phyloP scores from a whole-genome alignment of 1,140 invertebrate genomes.

The Diachasmimorpha longicaudata region DNA sequence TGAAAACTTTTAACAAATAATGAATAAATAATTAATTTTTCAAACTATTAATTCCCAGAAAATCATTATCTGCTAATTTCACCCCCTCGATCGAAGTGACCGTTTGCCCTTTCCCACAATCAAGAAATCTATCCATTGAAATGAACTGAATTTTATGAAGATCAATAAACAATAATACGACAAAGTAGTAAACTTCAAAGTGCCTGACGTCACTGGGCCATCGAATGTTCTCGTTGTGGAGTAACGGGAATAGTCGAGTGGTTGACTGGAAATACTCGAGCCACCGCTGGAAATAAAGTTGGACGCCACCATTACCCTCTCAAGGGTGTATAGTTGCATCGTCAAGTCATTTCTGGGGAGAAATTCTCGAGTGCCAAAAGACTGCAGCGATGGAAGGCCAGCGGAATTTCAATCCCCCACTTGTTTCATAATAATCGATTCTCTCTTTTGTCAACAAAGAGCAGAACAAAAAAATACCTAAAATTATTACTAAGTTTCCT shows the following conservation, averaged over 20 bases:
- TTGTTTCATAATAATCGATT: not conserved
- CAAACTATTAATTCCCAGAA: too few species aligned
- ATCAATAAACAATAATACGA: too few species aligned
- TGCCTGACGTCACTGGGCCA: constrained; percentile 8
- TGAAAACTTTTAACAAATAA: too few species aligned
- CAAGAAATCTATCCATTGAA: too few species aligned
- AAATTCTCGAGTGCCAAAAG: constrained; percentile 15
- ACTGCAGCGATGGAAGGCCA: not conserved
- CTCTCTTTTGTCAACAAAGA: not conserved
- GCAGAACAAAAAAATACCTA: not conserved
- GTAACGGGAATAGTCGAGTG: constrained; percentile 32
- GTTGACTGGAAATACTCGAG: constrained; percentile 33
- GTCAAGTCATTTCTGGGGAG: constrained; percentile 24
- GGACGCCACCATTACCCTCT: not conserved
- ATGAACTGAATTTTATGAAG: too few species aligned
- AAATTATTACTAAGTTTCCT: not conserved
- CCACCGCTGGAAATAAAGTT: constrained; percentile 33
- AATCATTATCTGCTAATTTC: too few species aligned
- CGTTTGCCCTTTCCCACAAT: too few species aligned
- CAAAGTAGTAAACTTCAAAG: not conserved
- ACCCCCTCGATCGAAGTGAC: too few species aligned
- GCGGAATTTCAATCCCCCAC: constrained; percentile 3
- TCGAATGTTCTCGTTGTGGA: constrained; percentile 8
- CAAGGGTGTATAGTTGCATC: constrained; percentile 21
- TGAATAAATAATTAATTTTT: too few species aligned